A percentile compares a stretch with the other conserved stretches of the same genome.
phyloP scores from a whole-genome alignment of 2,797 vertebrate species.

The Cuculus canorus region DNA sequence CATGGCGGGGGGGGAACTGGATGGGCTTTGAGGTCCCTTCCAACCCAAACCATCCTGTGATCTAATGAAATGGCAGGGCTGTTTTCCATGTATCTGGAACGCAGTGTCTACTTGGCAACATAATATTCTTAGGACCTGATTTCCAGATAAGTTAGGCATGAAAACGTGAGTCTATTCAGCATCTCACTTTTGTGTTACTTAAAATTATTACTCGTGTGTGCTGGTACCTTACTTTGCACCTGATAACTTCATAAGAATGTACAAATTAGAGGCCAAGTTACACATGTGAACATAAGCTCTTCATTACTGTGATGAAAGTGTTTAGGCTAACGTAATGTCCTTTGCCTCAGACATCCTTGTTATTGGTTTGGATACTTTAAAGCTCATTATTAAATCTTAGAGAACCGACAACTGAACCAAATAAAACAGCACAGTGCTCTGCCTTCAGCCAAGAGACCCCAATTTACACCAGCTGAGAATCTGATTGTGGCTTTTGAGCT shows the following conservation, averaged over 20 bases:
- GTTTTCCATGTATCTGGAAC: neutral
- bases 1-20: too few relatives aligned
- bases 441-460: neutral
- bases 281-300: neutral
- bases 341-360: neutral
- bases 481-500: constrained; percentile 20
- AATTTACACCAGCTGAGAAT: constrained; percentile 53
- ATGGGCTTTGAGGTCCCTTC: too few relatives aligned
- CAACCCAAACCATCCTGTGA: too few relatives aligned
- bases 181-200: neutral
- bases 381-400: neutral
- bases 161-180: neutral
- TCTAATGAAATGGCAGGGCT: neutral
- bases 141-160: neutral
- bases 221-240: neutral
- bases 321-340: neutral
- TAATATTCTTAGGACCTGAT: neutral
- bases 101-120: neutral
- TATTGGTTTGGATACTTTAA: neutral
- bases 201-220: neutral
- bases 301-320: neutral
- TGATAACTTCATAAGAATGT: neutral
- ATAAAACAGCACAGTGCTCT: neutral
- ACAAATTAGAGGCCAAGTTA: neutral
- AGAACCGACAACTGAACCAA: neutral